These are phyloP conservation scores for Etheostoma perlongum DNA, from an alignment of 2,797 vertebrate genomes.

Conservation along the genomic window DNA sequence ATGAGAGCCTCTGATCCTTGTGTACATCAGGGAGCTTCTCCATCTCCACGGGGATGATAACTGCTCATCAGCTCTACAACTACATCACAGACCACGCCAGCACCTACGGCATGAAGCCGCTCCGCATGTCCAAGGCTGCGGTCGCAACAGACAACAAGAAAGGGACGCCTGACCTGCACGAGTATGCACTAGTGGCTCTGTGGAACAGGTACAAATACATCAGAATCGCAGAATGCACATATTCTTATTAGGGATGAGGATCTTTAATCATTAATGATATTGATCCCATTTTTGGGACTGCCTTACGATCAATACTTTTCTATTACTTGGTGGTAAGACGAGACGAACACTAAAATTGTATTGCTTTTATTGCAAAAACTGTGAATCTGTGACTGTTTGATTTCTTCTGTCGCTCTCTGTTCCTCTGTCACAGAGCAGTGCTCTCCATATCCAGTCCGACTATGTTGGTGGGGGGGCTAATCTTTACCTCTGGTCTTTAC, in stretches of 20 bases:
- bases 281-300: too few species aligned
- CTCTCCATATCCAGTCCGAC: too few species aligned
- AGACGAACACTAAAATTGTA: too few species aligned
- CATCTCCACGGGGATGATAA: slow-evolving; percentile 94
- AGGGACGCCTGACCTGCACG: slow-evolving; percentile 89
- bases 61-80: slow-evolving; percentile 97
- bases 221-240: not conserved
- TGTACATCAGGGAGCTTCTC: slow-evolving; percentile 87
- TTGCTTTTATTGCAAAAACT: too few species aligned
- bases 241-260: not conserved
- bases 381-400: too few species aligned
- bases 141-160: slow-evolving; percentile 85
- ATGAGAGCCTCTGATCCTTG: slow-evolving; percentile 34
- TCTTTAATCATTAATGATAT: too few species aligned
- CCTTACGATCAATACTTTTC: too few species aligned
- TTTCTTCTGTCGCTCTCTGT: too few species aligned
- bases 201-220: slow-evolving; percentile 91
- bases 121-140: slow-evolving; percentile 92
- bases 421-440: too few species aligned
- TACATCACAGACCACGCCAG: slow-evolving; percentile 97
- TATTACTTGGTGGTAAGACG: too few species aligned
- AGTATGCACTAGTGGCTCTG: slow-evolving; percentile 95
- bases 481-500: too few species aligned
- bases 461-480: too few species aligned
- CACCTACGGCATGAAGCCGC: slow-evolving; percentile 96